Evolutionary conservation across 2,888 invertebrate genomes (phyloP), one percentile per base, ranked within the genome.

Genomic region (Limenitis camilla): DNA sequence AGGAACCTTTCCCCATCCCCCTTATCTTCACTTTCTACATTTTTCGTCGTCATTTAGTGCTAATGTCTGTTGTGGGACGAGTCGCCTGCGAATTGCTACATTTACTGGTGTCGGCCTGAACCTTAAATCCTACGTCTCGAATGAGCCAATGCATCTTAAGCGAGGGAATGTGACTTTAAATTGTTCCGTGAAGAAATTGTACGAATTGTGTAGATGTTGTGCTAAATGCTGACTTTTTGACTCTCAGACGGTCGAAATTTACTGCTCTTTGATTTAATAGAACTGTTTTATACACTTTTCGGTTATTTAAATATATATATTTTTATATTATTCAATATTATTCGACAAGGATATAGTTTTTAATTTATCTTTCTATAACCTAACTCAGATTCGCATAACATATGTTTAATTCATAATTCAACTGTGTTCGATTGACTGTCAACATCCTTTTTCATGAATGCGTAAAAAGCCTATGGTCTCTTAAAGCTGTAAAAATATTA

Each of bases 91-190:
- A 86, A 86, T 86, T 76, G 80, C 76, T 78, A 62, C 76, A 86
- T 86, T 85, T 83, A 64, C 76, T 77, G 67, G 62, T 68, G 67
- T 66, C 71, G 72, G 72, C 72, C 69, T 64, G 66, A 73, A 70
- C 77, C 78, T 77, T 80, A 82, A 85, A 82, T 80, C 82, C 77
- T 74, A 69, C 74, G 72, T 77, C 78, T 72, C 70, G 78, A 82
- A 82, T 81, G 79, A 84, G 76, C 79, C 82, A 84, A 85, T 85
- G 84, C 83, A 85, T 84, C 81, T 84, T 81, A 82, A 84, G 80
- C 78, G 76, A 79, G 78, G 74, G 71, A 71, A 73, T 71, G 70
- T 64, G 69, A 64, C 69, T 75, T 77, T 74, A 77, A 81, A 80
- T 80, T 78, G 72, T 72, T 69, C 66, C 63, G 64, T 72, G 73